Evolutionary conservation across 1,140 invertebrate species (phyloP).

Genomic region (Drosophila bocqueti): DNA sequence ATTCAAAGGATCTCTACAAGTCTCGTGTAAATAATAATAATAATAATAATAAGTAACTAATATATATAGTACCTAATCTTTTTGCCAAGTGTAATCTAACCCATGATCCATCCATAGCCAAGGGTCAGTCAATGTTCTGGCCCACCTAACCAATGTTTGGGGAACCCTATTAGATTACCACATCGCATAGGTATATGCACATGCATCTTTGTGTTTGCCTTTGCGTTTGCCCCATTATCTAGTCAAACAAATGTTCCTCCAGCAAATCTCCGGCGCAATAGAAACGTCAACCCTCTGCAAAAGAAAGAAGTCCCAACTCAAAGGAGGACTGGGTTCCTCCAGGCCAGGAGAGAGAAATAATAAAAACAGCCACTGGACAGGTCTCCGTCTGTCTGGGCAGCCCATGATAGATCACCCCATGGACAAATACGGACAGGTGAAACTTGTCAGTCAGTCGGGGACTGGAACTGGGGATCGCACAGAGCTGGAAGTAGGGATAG

Average conservation of each 20-base stretch:
- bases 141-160: conserved; percentile 47
- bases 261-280: conserved; percentile 59
- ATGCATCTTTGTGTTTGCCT: conserved; percentile 20
- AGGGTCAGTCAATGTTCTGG: conserved; percentile 54
- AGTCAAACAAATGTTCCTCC: conserved; percentile 74
- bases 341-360: conserved; percentile 39
- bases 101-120: conserved; percentile 38
- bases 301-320: conserved; percentile 23
- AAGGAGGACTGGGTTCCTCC: background rate
- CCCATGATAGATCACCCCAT: conserved; percentile 79
- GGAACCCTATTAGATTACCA: conserved; percentile 68
- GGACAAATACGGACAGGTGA: conserved; percentile 82
- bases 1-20: background rate
- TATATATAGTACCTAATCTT: background rate
- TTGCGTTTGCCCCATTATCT: conserved; percentile 66
- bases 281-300: conserved; percentile 58
- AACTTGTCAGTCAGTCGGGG: conserved; percentile 74
- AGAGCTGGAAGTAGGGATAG: conserved; percentile 4
- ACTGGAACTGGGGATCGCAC: conserved; percentile 20
- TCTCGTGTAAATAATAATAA: background rate
- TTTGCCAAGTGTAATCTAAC: conserved; percentile 8
- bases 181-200: conserved; percentile 32
- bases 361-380: conserved; percentile 48
- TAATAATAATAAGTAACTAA: no score
- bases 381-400: conserved; percentile 38